Percentiles rank a stretch among this genome's conserved stretches.
These are phyloP conservation scores for Shinisaurus crocodilurus DNA, from an alignment of 2,113 vertebrate genomes.

Conservation along the genomic window DNA sequence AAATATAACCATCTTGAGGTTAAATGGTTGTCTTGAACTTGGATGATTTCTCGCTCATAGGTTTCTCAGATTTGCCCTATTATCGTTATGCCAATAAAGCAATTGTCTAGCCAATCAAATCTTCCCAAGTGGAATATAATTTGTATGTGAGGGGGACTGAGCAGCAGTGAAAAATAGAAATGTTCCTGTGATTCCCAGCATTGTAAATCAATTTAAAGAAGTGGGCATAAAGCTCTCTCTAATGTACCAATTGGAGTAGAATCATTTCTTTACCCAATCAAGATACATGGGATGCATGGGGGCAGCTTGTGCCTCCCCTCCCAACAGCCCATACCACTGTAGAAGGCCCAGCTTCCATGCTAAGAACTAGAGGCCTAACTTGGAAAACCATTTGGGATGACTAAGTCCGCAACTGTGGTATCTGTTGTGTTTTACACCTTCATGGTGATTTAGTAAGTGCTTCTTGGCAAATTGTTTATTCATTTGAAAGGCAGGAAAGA, in stretches of 20 bases:
- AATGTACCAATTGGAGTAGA: not conserved
- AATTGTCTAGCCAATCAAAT: not conserved
- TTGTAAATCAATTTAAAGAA: not conserved
- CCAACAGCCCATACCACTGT: not conserved
- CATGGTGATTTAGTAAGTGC: no score
- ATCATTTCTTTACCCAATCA: not conserved
- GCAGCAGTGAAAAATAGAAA: not conserved
- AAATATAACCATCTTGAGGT: not conserved
- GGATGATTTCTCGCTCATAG: not conserved
- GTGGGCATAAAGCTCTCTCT: not conserved
- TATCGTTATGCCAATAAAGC: not conserved
- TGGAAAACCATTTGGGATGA: not conserved
- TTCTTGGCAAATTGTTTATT: slow-evolving; percentile 36
- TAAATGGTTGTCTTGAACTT: not conserved
- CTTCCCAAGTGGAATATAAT: not conserved
- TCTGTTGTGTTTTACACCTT: slow-evolving; percentile 41
- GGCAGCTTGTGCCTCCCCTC: not conserved
- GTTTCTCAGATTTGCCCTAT: not conserved
- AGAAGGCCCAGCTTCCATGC: not conserved
- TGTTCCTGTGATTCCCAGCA: not conserved
- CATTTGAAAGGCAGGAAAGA: slow-evolving; percentile 53
- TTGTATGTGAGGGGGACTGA: not conserved
- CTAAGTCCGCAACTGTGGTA: not conserved
- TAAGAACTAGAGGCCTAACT: not conserved
- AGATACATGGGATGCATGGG: not conserved